Evolutionary conservation across 2,113 vertebrate species (phyloP).

Genomic region (Pao palembangensis): DNA sequence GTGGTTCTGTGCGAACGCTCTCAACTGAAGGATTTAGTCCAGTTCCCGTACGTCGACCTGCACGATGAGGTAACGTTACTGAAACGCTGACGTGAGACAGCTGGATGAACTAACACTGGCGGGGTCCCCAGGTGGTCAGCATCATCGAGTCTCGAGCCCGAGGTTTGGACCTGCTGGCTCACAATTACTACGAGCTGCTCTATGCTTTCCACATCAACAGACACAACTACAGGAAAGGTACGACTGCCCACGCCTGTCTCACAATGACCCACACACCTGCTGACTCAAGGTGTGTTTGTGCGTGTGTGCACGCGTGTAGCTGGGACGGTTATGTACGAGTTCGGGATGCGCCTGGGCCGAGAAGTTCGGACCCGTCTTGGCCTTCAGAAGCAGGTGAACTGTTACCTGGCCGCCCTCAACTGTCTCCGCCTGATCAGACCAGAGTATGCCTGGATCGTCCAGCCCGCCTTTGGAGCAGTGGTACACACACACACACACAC

Average conservation of each 20-base stretch:
- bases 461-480: constrained; percentile 81
- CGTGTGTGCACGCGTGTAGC: constrained; percentile 54
- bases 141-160: constrained; percentile 93
- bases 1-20: constrained; percentile 93
- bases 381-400: constrained; percentile 92
- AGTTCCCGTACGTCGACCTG: constrained; percentile 91
- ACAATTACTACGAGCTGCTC: constrained; percentile 95
- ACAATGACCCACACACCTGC: background rate
- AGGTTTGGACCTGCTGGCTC: constrained; percentile 88
- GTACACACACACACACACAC: constrained; percentile 59
- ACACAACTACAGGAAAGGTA: constrained; percentile 96
- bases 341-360: constrained; percentile 88
- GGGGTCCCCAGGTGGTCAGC: constrained; percentile 79
- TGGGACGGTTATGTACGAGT: constrained; percentile 95
- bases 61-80: constrained; percentile 82
- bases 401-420: constrained; percentile 89
- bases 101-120: background rate
- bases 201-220: constrained; percentile 95
- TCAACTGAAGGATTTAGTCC: constrained; percentile 89
- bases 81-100: background rate
- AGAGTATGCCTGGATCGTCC: constrained; percentile 95
- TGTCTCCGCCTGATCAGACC: constrained; percentile 89
- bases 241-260: background rate
- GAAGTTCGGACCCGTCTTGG: constrained; percentile 86
- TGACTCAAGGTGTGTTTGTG: background rate